These are phyloP conservation scores for Porites evermanni DNA, from an alignment of 92 coral and sea anemone species.

Conservation along the genomic window DNA sequence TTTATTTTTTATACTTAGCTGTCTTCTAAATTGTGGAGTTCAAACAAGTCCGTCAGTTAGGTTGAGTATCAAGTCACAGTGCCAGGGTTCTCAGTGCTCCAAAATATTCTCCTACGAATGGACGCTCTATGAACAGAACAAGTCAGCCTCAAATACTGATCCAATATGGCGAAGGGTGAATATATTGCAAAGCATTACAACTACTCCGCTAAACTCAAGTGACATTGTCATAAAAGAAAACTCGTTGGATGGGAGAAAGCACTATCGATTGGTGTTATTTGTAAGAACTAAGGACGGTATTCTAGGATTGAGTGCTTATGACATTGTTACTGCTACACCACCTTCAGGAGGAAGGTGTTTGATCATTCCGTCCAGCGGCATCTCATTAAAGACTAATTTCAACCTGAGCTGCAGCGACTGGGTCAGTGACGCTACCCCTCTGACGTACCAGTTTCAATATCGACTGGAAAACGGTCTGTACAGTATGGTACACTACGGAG, in stretches of 20 bases:
- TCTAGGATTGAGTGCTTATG: conserved; percentile 5
- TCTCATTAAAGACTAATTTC: conserved; percentile 39
- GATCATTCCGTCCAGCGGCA: conserved; percentile 41
- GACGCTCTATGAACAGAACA: conserved; percentile 13
- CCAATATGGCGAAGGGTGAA: not conserved
- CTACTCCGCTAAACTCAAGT: conserved; percentile 19
- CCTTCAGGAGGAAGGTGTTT: conserved; percentile 42
- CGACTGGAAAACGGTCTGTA: conserved; percentile 42
- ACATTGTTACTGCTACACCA: conserved; percentile 18
- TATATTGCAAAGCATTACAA: conserved; percentile 13
- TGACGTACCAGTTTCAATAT: conserved; percentile 43
- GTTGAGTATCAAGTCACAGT: conserved; percentile 21
- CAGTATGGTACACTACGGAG: conserved; percentile 27
- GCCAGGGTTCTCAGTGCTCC: conserved; percentile 10
- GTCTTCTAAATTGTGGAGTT: conserved; percentile 13
- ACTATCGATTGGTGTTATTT: conserved; percentile 29
- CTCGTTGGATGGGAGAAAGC: conserved; percentile 16
- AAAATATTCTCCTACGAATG: conserved; percentile 21
- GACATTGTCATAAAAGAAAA: conserved; percentile 27
- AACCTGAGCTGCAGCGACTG: conserved; percentile 42
- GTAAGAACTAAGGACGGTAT: not conserved
- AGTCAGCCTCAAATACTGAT: not conserved
- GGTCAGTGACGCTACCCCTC: conserved; percentile 12
- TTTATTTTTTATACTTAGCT: conserved; percentile 1
- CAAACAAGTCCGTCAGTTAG: conserved; percentile 16